These are phyloP conservation scores for Enoplosus armatus DNA, from an alignment of 2,797 vertebrate genomes.

Conservation along the genomic window DNA sequence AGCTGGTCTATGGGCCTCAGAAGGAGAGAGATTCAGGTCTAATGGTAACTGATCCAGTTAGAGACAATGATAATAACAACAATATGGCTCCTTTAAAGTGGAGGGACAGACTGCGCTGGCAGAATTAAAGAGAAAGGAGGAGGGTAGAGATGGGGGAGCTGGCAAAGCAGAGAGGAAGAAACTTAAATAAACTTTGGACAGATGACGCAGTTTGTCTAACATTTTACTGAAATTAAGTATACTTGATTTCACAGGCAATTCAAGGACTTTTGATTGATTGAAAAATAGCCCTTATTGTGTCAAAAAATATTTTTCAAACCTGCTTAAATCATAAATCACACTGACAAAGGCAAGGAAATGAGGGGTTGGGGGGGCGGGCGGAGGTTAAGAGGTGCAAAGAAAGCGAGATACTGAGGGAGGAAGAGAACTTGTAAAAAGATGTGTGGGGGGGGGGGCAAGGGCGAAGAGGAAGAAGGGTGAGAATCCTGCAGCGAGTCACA, in stretches of 20 bases:
- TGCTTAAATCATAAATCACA: conserved; percentile 7
- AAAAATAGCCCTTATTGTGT: conserved; percentile 29
- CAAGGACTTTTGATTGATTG: neutral
- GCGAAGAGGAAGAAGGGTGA: conserved; percentile 61
- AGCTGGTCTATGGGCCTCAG: conserved; percentile 76
- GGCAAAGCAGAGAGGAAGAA: conserved; percentile 26
- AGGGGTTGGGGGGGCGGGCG: neutral
- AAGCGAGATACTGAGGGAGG: conserved; percentile 46
- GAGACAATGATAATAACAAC: conserved; percentile 81
- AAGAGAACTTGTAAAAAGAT: conserved; percentile 53
- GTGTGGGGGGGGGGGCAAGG: conserved; percentile 1
- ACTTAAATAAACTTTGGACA: conserved; percentile 34
- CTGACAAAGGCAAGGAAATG: conserved; percentile 6
- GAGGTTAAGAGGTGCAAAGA: conserved; percentile 46
- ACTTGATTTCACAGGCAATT: conserved; percentile 19
- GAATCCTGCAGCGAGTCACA: conserved; percentile 46
- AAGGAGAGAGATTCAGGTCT: conserved; percentile 82
- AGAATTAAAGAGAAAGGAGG: conserved; percentile 29
- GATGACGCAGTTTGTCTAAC: neutral
- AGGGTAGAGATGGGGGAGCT: conserved; percentile 5
- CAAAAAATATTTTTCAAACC: neutral
- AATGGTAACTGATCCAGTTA: conserved; percentile 84
- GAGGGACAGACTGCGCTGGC: conserved; percentile 61
- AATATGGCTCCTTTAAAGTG: conserved; percentile 80
- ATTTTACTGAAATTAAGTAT: conserved; percentile 1